Conservation (phyloP, 2,797 vertebrate genomes). For the Ceryle rudis region DNA sequence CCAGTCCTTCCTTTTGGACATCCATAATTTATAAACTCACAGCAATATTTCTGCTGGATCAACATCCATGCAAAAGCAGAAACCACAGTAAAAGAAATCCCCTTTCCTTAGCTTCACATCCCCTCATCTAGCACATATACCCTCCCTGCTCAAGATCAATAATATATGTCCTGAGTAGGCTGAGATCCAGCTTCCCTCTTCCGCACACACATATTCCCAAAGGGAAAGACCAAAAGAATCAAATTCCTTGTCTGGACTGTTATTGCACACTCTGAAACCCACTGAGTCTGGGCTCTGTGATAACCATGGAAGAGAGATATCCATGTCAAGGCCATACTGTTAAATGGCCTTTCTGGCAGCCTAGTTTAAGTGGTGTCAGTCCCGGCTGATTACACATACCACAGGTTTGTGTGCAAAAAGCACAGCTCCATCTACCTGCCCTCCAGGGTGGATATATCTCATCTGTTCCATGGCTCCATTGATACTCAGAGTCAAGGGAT, state of each 20-base stretch:
- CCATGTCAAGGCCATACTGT: background rate
- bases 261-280: background rate
- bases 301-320: background rate
- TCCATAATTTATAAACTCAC: conserved; percentile 3
- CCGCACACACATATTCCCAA: background rate
- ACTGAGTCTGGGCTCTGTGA: background rate
- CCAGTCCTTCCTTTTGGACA: conserved; percentile 10
- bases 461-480: background rate
- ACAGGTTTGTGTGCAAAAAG: background rate
- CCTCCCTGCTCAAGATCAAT: background rate
- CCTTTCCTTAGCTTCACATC: background rate
- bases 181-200: background rate
- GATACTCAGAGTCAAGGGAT: background rate
- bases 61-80: background rate
- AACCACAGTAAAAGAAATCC: background rate
- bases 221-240: background rate
- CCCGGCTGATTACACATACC: background rate
- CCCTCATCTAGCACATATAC: background rate
- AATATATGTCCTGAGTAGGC: background rate
- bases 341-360: background rate
- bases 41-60: background rate
- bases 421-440: background rate
- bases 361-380: background rate
- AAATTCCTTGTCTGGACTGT: background rate
- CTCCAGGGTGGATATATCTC: background rate